phyloP scores from a whole-genome alignment of 1,140 invertebrate genomes.

The Nasonia vitripennis region DNA sequence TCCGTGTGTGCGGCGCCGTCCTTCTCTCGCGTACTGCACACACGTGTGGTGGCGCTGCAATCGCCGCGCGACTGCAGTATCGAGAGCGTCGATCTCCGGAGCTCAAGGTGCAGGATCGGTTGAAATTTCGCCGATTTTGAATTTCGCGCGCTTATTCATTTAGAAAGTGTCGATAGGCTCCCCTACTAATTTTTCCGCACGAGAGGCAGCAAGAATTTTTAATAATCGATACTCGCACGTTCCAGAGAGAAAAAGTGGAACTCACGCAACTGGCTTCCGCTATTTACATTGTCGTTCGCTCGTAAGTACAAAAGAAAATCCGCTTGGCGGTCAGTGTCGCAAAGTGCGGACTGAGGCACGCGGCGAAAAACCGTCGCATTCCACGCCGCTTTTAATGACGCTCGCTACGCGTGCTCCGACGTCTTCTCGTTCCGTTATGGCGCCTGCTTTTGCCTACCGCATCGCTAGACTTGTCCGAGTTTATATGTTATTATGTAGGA shows the following conservation, averaged over 20 bases:
- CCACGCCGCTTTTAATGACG: neutral
- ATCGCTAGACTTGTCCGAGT: neutral
- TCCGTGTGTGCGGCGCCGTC: neutral
- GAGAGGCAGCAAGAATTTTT: too few species aligned
- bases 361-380: neutral
- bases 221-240: neutral
- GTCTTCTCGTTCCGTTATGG: neutral
- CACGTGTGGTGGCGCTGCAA: neutral
- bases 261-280: neutral
- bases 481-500: too few species aligned
- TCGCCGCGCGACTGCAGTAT: neutral
- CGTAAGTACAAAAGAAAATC: neutral
- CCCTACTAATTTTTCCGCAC: too few species aligned
- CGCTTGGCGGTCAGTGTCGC: slow-evolving; percentile 22
- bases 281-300: neutral
- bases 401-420: neutral
- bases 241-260: neutral
- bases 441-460: neutral
- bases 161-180: too few species aligned
- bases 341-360: neutral
- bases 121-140: too few species aligned
- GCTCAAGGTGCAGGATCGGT: too few species aligned
- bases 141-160: too few species aligned
- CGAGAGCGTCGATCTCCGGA: too few species aligned
- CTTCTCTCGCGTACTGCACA: neutral